Percentiles rank a stretch among this genome's conserved stretches.
phyloP scores from a whole-genome alignment of 2,113 vertebrate species.

The Triplophysa rosa region DNA sequence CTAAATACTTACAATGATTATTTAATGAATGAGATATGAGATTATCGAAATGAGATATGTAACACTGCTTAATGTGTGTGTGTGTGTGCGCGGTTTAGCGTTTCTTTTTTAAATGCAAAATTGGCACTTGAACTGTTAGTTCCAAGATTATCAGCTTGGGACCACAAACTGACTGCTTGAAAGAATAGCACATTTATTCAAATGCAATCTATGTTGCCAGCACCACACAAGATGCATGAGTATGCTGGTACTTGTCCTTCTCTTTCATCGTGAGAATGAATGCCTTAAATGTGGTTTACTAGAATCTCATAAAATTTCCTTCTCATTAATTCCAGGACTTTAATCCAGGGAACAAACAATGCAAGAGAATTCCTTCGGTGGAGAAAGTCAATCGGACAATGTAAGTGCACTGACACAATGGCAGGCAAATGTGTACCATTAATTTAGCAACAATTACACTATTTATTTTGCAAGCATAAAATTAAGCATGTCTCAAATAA shows the following conservation, averaged over 20 bases:
- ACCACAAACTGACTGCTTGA: not conserved
- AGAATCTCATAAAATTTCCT: not conserved
- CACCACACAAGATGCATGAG: not conserved
- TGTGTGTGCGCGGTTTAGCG: not conserved
- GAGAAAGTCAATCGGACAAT: conserved; percentile 50
- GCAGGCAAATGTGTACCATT: not conserved
- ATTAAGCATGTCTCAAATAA: not conserved
- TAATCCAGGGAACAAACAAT: conserved; percentile 37
- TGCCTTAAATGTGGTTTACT: not conserved
- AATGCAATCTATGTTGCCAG: conserved; percentile 9
- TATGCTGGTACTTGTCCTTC: not conserved
- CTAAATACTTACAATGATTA: conserved; percentile 30
- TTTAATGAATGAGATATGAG: conserved; percentile 5
- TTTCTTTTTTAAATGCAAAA: not conserved
- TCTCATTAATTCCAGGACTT: conserved; percentile 46
- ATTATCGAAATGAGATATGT: not conserved
- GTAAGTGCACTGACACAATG: conserved; percentile 45
- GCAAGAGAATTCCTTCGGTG: conserved; percentile 51
- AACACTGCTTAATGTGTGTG: not conserved
- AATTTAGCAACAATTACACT: not conserved
- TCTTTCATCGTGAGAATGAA: not conserved
- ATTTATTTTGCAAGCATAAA: not conserved
- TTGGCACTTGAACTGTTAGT: conserved; percentile 2
- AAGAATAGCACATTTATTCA: conserved; percentile 11
- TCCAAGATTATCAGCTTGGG: conserved; percentile 23